Evolutionary conservation across 2,113 vertebrate genomes (phyloP).

Genomic region (Jaculus jaculus): DNA sequence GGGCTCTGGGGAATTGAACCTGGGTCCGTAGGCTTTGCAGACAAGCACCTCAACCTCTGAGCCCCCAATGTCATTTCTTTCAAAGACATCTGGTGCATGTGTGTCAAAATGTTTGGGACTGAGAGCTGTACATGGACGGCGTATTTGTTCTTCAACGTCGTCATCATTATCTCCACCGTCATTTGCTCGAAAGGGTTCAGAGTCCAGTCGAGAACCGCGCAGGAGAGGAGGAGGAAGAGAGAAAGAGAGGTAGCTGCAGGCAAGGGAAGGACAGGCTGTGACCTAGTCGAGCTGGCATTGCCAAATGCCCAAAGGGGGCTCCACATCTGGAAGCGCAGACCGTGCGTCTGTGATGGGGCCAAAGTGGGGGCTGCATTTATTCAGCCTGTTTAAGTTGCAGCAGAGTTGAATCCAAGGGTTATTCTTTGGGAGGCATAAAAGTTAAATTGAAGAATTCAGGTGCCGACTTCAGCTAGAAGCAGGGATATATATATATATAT

Average conservation of each 20-base stretch:
- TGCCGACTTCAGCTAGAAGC: neutral
- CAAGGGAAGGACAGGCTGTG: neutral
- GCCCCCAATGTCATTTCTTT: too few species aligned
- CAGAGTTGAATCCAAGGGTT: neutral
- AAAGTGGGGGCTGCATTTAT: neutral
- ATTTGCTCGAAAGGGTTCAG: neutral
- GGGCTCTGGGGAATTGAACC: too few species aligned
- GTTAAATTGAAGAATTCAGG: neutral
- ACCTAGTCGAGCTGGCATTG: neutral
- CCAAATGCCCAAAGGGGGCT: neutral
- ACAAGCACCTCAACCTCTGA: too few species aligned
- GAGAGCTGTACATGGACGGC: neutral
- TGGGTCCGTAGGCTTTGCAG: too few species aligned
- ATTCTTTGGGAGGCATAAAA: neutral
- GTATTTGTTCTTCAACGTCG: too few species aligned
- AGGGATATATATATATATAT: too few species aligned
- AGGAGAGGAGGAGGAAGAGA: neutral
- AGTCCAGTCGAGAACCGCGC: neutral
- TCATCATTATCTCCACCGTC: neutral
- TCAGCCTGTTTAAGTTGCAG: neutral
- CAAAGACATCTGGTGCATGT: neutral
- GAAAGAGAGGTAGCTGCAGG: accelerated
- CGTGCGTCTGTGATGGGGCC: neutral
- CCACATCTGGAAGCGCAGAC: neutral
- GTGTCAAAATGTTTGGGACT: neutral